Evolutionary conservation across 2,888 invertebrate species (phyloP).

Genomic region (Calameuta idolon): DNA sequence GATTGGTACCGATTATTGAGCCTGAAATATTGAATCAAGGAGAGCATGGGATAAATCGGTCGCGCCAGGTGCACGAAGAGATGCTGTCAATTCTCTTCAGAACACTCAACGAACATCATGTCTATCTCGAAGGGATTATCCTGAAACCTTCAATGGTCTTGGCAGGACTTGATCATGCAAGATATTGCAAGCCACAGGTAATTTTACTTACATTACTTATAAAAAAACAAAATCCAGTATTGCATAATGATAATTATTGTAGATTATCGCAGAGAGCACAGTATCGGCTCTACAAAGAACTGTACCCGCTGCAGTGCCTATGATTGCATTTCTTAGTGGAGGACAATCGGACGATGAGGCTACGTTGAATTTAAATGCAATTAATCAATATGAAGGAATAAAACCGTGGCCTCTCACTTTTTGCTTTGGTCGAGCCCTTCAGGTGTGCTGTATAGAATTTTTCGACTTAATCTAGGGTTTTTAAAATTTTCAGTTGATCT

Average conservation of each 20-base stretch:
- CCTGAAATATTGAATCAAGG: conserved; percentile 73
- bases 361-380: conserved; percentile 92
- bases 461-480: background rate
- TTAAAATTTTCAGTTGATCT: background rate
- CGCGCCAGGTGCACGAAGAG: conserved; percentile 69
- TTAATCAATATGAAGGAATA: conserved; percentile 82
- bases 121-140: conserved; percentile 95
- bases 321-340: conserved; percentile 94
- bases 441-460: conserved; percentile 69
- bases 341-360: conserved; percentile 98
- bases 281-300: conserved; percentile 90
- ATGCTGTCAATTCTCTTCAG: conserved; percentile 46
- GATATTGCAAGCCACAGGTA: conserved; percentile 40
- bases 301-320: conserved; percentile 94
- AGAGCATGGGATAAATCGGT: conserved; percentile 72
- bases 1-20: conserved; percentile 79
- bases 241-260: conserved; percentile 35
- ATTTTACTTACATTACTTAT: background rate
- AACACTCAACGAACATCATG: conserved; percentile 93
- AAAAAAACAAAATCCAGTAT: background rate
- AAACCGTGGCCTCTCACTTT: conserved; percentile 97
- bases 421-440: conserved; percentile 95
- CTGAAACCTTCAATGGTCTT: conserved; percentile 99
- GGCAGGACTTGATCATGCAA: conserved; percentile 70
- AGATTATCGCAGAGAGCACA: conserved; percentile 89